Conservation (phyloP, 2,888 invertebrate species). For the Scaptomyza reducta region DNA sequence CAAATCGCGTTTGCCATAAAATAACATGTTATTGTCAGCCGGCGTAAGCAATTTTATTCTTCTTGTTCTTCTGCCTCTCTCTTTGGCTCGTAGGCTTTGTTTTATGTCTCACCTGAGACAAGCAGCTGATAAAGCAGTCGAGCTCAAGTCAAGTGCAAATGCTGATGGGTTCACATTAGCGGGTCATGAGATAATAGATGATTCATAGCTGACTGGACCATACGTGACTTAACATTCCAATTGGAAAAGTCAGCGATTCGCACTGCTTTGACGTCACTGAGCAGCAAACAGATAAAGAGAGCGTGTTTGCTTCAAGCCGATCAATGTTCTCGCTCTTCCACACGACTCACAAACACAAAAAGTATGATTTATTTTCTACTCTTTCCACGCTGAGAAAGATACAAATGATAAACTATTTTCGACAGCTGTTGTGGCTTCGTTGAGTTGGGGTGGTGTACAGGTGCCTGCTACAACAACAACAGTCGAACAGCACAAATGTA, state of each 20-base stretch:
- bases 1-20: slow-evolving; percentile 70
- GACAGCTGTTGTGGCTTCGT: slow-evolving; percentile 51
- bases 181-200: slow-evolving; percentile 31
- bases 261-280: slow-evolving; percentile 13
- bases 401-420: slow-evolving; percentile 49
- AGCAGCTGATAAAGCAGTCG: slow-evolving; percentile 43
- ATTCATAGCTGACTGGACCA: slow-evolving; percentile 30
- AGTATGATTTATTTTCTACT: background rate
- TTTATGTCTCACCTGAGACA: slow-evolving; percentile 53
- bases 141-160: background rate
- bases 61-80: slow-evolving; percentile 1
- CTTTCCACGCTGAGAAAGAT: slow-evolving; percentile 6
- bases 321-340: background rate
- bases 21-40: slow-evolving; percentile 49
- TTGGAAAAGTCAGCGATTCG: background rate
- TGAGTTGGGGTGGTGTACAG: slow-evolving; percentile 30
- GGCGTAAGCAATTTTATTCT: slow-evolving; percentile 28
- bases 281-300: background rate
- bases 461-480: slow-evolving; percentile 49
- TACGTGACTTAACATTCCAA: slow-evolving; percentile 15
- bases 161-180: slow-evolving; percentile 2
- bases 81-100: slow-evolving; percentile 6
- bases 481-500: slow-evolving; percentile 5
- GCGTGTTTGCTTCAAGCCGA: background rate
- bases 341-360: background rate